Conservation (phyloP, 2,113 vertebrate genomes). For the Hucho hucho region DNA sequence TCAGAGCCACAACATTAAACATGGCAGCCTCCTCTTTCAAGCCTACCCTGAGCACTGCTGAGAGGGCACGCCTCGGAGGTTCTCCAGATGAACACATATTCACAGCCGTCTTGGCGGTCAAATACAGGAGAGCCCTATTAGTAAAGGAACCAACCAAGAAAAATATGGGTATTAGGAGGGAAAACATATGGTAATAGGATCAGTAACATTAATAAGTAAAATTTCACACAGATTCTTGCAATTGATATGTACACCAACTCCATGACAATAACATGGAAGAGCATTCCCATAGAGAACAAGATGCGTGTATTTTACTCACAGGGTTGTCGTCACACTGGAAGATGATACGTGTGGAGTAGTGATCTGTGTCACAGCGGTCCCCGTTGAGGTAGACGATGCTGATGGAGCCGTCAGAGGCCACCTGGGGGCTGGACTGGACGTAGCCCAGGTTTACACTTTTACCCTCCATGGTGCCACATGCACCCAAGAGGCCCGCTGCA, state of each 20-base stretch:
- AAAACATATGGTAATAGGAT: too few relatives aligned
- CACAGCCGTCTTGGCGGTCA: constrained; percentile 81
- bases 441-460: constrained; percentile 81
- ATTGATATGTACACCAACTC: too few relatives aligned
- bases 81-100: constrained; percentile 93
- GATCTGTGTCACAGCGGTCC: constrained; percentile 75
- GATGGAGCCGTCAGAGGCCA: constrained; percentile 83
- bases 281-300: too few relatives aligned
- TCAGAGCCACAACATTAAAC: too few relatives aligned
- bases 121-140: constrained; percentile 86
- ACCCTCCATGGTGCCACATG: constrained; percentile 75
- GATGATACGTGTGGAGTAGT: constrained; percentile 86
- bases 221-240: too few relatives aligned
- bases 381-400: constrained; percentile 88
- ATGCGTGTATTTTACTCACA: constrained; percentile 60
- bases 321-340: constrained; percentile 85
- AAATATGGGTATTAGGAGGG: too few relatives aligned
- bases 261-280: too few relatives aligned
- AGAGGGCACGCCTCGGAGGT: constrained; percentile 90
- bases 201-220: too few relatives aligned
- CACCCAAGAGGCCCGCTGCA: constrained; percentile 83
- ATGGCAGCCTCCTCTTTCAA: background rate
- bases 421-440: constrained; percentile 86
- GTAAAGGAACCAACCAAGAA: background rate
- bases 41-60: constrained; percentile 79